Base-by-base conservation (phyloP, 2,113 vertebrate species). In the Gnathonemus longibarbis region DNA sequence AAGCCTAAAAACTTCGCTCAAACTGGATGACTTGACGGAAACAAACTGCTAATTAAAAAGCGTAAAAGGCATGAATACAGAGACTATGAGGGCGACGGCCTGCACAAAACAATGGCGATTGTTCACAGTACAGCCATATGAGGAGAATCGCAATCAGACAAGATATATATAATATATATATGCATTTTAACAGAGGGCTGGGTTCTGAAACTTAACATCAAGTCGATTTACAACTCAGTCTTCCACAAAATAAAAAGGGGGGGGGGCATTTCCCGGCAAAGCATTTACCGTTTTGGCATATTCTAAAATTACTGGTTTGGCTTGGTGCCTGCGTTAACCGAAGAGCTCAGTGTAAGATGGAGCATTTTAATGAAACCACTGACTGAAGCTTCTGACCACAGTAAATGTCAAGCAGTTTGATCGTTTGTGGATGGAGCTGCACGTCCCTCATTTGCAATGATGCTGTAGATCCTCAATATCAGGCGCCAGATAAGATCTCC, bases 251-350 rank as follows among this genome's bases (percentile, higher is more conserved):
- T 24, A 48, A 84, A 84, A 84, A 84, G 0, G 3, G 45, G 0
- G 3, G 45, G 42, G 19, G 48, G 46, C 13, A 87, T 53, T 46
- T 48, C 83, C 83, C 83, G 48, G 45, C 83, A 84, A 84, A 46
- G 24, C 83, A 84, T 48, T 84, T 84, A 84, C 74, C 35, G 84
- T 87, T 87, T 52, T 35, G 27, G 49, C 50, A 87, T 87, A 87
- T 87, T 87, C 85, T 56, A 48, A 53, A 87, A 50, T 49, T 21
- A 87, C 85, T 53, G 11, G 84, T 27, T 6, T 27, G 49, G 49
- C 84, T 53, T 50, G 52, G 24, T 87, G 84, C 49, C 85, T 50
- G 48, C 45, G 11, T 86, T 53, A 31, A 17, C 50, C 39, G 31
- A 13, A 42, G 48, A 35, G 8, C 27, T 11, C 84, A 19, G 10